Conservation (phyloP, 2,888 invertebrate species). For the Tenthredo livida region DNA sequence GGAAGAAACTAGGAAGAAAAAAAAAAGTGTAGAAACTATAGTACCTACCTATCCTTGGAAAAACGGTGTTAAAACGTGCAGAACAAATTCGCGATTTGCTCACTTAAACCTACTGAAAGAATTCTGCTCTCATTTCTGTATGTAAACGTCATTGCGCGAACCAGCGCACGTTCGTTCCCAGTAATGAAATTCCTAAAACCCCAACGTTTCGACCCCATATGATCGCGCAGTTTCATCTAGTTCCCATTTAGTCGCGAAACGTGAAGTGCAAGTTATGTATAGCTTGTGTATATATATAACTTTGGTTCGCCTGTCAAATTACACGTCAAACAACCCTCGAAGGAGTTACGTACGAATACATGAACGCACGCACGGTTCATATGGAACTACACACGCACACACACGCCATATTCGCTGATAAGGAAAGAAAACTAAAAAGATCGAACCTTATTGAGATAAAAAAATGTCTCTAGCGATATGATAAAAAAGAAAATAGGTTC, state of each 20-base stretch:
- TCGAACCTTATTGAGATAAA: background rate
- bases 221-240: background rate
- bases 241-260: background rate
- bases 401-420: background rate
- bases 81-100: constrained; percentile 21
- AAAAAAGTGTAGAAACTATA: background rate
- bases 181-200: constrained; percentile 33
- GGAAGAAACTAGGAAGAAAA: background rate
- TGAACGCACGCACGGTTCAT: background rate
- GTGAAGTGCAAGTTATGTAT: background rate
- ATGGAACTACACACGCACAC: background rate
- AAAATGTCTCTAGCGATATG: background rate
- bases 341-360: background rate
- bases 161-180: background rate
- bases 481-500: background rate
- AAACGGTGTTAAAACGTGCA: background rate
- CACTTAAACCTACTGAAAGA: background rate
- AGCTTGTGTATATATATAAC: background rate
- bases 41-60: background rate
- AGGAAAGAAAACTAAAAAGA: background rate
- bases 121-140: background rate
- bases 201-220: background rate
- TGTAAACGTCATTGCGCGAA: background rate
- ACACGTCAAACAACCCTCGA: constrained; percentile 18
- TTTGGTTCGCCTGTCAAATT: constrained; percentile 19